Evolutionary conservation across 2,888 invertebrate species (phyloP).

Genomic region (Lycia hirtaria): DNA sequence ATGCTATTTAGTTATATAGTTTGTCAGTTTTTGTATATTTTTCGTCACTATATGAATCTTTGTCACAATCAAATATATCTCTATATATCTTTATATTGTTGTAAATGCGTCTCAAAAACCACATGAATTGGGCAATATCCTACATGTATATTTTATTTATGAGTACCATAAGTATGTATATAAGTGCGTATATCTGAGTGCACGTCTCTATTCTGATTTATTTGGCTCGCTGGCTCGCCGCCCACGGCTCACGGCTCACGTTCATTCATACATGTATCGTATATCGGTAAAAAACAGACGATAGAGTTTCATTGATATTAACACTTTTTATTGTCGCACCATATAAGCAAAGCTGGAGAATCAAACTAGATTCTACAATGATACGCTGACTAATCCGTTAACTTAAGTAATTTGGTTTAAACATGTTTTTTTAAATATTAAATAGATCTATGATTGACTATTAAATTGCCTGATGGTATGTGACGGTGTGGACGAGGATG

Average conservation of each 20-base stretch:
- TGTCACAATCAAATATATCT: too few species aligned
- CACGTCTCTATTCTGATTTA: slow-evolving; percentile 22
- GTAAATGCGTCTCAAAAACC: not conserved
- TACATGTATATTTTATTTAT: slow-evolving; percentile 22
- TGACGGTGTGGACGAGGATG: too few species aligned
- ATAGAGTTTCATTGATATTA: slow-evolving; percentile 15
- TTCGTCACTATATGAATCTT: too few species aligned
- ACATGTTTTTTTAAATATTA: too few species aligned
- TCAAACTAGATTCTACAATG: not conserved
- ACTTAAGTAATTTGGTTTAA: too few species aligned
- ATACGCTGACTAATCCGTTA: too few species aligned
- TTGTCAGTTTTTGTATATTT: too few species aligned
- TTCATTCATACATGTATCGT: slow-evolving; percentile 22
- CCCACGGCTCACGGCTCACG: slow-evolving; percentile 26
- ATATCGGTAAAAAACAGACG: slow-evolving; percentile 5
- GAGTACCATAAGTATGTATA: slow-evolving; percentile 16
- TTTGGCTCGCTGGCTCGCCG: slow-evolving; percentile 12
- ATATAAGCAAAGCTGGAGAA: not conserved
- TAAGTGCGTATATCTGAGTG: slow-evolving; percentile 25
- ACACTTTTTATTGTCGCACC: not conserved
- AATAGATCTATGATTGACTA: too few species aligned
- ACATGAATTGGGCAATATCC: not conserved
- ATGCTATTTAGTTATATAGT: too few species aligned
- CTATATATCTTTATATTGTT: slow-evolving; percentile 1
- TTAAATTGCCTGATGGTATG: too few species aligned